phyloP scores from a whole-genome alignment of 1,140 invertebrate genomes.

The Apis laboriosa region DNA sequence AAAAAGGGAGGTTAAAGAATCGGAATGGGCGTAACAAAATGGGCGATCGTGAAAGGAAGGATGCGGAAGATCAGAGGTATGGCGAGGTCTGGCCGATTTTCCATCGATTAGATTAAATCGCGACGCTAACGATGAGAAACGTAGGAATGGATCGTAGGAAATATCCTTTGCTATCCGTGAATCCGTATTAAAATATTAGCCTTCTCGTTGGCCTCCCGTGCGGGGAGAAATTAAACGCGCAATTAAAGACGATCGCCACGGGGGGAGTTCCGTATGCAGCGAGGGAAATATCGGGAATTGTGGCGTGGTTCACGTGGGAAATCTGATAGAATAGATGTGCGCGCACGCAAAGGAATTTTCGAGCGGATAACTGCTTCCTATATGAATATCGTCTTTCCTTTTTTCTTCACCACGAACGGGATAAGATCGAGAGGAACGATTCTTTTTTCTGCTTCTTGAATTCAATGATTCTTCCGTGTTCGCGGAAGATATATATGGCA shows the following conservation, averaged over 20 bases:
- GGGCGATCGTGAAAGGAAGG: conserved; percentile 2
- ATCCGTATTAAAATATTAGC: conserved; percentile 31
- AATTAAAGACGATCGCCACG: conserved; percentile 19
- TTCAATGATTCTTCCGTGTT: not conserved
- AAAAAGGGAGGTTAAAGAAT: conserved; percentile 34
- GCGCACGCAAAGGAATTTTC: too few species aligned
- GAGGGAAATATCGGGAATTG: not conserved
- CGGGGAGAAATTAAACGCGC: not conserved
- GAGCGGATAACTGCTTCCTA: too few species aligned
- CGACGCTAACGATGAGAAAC: not conserved
- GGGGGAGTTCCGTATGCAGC: not conserved
- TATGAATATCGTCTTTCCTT: too few species aligned
- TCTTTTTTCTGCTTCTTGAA: too few species aligned
- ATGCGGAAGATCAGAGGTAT: too few species aligned
- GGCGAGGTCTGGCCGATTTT: conserved; percentile 26
- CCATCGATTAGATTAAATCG: conserved; percentile 59
- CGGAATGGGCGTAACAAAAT: conserved; percentile 42
- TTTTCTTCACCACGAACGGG: too few species aligned
- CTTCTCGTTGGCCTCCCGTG: not conserved
- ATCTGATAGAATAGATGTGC: not conserved
- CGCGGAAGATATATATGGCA: too few species aligned
- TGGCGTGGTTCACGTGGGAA: not conserved
- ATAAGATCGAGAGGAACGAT: not conserved
- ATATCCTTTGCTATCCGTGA: not conserved
- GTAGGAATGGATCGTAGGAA: too few species aligned